Percentiles rank a stretch among this genome's conserved stretches.
Conservation (phyloP, 2,797 vertebrate species). For the Rhincodon typus region DNA sequence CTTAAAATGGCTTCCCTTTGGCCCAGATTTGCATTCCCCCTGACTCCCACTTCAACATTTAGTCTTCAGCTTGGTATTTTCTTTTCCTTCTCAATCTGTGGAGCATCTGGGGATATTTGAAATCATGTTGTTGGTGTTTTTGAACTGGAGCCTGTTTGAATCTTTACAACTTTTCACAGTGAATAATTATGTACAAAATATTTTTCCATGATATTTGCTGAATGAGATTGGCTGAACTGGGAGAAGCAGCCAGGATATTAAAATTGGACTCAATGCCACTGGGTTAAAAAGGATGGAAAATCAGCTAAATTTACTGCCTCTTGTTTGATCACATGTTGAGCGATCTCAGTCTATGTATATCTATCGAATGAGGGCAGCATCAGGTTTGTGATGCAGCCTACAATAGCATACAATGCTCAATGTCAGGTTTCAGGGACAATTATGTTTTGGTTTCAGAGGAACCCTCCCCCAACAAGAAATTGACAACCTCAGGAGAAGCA, state of each 20-base stretch:
- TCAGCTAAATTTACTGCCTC: not conserved
- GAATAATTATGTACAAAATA: not conserved
- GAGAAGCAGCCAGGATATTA: not conserved
- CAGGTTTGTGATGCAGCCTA: not conserved
- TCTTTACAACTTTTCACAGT: not conserved
- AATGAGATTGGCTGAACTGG: not conserved
- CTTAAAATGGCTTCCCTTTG: not conserved
- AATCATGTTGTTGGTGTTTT: not conserved
- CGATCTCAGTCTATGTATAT: not conserved
- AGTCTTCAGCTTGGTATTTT: not conserved
- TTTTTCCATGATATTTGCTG: not conserved
- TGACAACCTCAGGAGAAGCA: not conserved
- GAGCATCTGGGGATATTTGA: not conserved
- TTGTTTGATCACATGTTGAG: not conserved
- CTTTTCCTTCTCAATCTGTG: not conserved
- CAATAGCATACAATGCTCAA: not conserved
- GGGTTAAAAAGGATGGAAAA: not conserved
- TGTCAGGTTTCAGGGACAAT: not conserved
- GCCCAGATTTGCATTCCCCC: not conserved
- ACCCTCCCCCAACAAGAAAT: not conserved
- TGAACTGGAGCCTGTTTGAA: not conserved
- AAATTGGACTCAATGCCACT: not conserved
- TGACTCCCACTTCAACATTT: not conserved
- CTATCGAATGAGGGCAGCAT: not conserved
- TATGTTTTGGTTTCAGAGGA: not conserved